phyloP scores from a whole-genome alignment of 2,113 vertebrate genomes.

The Neogale vison region DNA sequence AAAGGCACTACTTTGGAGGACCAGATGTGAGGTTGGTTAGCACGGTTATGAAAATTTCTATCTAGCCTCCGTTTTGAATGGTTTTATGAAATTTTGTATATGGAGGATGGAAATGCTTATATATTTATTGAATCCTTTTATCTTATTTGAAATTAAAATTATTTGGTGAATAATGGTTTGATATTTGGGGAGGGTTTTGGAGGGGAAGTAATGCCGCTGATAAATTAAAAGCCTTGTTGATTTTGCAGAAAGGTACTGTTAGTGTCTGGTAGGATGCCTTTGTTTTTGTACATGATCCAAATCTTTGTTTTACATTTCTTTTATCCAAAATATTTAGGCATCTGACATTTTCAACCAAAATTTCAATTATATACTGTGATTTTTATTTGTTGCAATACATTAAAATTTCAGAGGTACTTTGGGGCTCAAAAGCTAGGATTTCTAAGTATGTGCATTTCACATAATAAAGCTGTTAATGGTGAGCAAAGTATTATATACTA shows the following conservation, averaged over 20 bases:
- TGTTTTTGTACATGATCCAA: constrained; percentile 83
- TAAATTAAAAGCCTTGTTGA: constrained; percentile 80
- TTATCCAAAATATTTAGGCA: constrained; percentile 83
- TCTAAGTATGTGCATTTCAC: constrained; percentile 91
- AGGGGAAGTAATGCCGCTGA: constrained; percentile 72
- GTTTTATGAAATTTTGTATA: constrained; percentile 89
- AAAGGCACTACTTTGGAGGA: constrained; percentile 67
- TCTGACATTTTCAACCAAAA: constrained; percentile 89
- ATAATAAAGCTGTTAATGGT: constrained; percentile 93
- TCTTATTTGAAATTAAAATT: constrained; percentile 89
- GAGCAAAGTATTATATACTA: constrained; percentile 99
- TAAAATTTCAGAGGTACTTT: constrained; percentile 95
- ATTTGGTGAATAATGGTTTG: constrained; percentile 86
- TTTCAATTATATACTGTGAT: constrained; percentile 86
- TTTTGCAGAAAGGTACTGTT: constrained; percentile 85
- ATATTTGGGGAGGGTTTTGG: constrained; percentile 76
- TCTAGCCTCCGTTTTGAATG: constrained; percentile 86
- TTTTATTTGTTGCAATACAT: constrained; percentile 90
- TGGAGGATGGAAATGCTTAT: constrained; percentile 89
- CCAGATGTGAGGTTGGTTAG: constrained; percentile 82
- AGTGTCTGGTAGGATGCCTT: constrained; percentile 83
- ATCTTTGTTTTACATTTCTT: constrained; percentile 85
- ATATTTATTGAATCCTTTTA: constrained; percentile 91
- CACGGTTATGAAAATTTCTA: constrained; percentile 84
- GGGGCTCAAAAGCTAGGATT: constrained; percentile 90